Evolutionary conservation across 37 sponge, comb jelly and placozoan genomes (phyloP), one percentile per base, ranked within the genome.

Genomic region (Agelas oroides): DNA sequence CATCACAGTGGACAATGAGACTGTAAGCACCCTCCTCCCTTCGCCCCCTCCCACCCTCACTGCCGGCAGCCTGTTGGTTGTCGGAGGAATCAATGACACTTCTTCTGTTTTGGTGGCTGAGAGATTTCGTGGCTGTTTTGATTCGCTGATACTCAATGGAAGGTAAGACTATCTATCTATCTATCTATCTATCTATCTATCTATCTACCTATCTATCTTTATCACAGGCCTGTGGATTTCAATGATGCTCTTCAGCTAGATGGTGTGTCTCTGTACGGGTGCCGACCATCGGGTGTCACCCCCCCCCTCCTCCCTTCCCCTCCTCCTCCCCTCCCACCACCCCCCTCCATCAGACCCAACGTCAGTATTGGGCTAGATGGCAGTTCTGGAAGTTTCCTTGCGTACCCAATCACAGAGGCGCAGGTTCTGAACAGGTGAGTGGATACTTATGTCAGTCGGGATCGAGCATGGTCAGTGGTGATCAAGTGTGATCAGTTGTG

Each of bases 191-290:
- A n/a, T n/a, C n/a, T n/a, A n/a, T n/a, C n/a, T n/a, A n/a, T n/a
- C n/a, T n/a, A n/a, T n/a, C n/a, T n/a, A n/a, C n/a, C n/a, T 53
- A 24, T 65, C 27, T 33, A 25, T 73, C 17, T 53, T 36, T 21
- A 65, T 46, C 54, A 6, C 24, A 89, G 90, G 60, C 1, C 19
- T 24, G 25, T 73, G 23, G 78, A 86, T 39, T 91, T 91, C 73
- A 76, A 56, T 34, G 31, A 70, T 23, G 83, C 92, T 78, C 23
- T 31, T 12, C 15, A 18, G 19, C 73, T 86, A 21, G 78, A 55
- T 0, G 71, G 82, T 53, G 87, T 86, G 21, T 69, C 83, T 23
- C 83, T 91, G 23, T 91, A 82, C 76, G 92, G 92, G 15, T 91
- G 86, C 33, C 58, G 67, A 5, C 78, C 66, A 40, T 19, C 53